Percentiles rank a stretch among this genome's conserved stretches.
phyloP scores from a whole-genome alignment of 2,888 invertebrate species.

The Emmelina monodactyla region DNA sequence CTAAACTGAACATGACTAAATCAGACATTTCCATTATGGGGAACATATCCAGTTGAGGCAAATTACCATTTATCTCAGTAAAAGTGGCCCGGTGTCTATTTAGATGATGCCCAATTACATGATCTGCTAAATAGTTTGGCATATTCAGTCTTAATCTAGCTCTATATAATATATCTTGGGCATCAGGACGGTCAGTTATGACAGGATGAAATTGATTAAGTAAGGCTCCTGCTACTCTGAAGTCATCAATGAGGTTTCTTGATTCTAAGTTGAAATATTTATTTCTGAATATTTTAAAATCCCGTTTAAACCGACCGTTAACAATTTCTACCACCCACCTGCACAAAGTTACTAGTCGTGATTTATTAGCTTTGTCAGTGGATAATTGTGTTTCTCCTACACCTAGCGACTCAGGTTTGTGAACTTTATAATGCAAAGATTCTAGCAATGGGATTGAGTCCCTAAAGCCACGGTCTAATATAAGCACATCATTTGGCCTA shows the following conservation, averaged over 20 bases:
- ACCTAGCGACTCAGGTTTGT: conserved; percentile 10
- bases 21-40: conserved; percentile 4
- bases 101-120: conserved; percentile 3
- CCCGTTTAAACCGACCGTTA: conserved; percentile 13
- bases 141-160: conserved; percentile 1
- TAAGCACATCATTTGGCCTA: conserved; percentile 4
- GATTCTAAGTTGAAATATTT: conserved; percentile 8
- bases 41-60: conserved; percentile 2
- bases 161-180: conserved; percentile 5
- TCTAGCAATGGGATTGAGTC: conserved; percentile 4
- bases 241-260: conserved; percentile 10
- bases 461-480: conserved; percentile 6
- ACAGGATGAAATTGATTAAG: conserved; percentile 12
- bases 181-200: conserved; percentile 5
- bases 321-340: conserved; percentile 14
- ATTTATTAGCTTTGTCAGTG: conserved; percentile 11
- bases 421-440: conserved; percentile 3
- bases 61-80: neutral
- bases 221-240: conserved; percentile 9
- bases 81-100: conserved; percentile 6
- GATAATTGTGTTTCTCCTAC: conserved; percentile 10
- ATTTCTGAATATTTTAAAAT: conserved; percentile 9
- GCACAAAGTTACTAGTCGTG: conserved; percentile 10
- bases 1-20: conserved; percentile 3
- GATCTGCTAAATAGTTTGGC: conserved; percentile 8